Conservation (phyloP, 2,113 vertebrate genomes). For the Halcyon malimbica region DNA sequence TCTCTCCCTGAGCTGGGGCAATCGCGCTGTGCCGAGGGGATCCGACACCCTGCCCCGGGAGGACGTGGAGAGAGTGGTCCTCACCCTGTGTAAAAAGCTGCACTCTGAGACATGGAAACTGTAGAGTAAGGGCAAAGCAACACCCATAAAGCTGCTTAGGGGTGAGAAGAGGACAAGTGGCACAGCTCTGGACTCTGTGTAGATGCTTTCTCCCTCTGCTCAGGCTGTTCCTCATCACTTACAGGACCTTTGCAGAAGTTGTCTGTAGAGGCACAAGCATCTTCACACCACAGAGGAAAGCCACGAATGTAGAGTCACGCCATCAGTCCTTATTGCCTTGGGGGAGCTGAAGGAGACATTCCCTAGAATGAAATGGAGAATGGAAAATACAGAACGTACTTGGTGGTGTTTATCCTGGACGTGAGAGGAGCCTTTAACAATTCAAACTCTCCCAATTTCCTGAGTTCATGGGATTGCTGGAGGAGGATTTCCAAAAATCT, state of each 20-base stretch:
- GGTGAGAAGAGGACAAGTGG: background rate
- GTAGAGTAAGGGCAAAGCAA: background rate
- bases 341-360: background rate
- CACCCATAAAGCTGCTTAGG: background rate
- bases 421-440: background rate
- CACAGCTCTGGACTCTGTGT: background rate
- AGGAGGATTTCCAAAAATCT: background rate
- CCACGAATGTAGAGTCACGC: background rate
- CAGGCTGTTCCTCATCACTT: background rate
- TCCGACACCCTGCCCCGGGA: accelerated
- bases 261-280: background rate
- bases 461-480: background rate
- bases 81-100: background rate
- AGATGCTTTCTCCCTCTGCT: background rate
- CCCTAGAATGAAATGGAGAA: background rate
- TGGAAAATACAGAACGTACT: background rate
- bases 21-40: background rate
- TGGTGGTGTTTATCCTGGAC: background rate
- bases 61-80: background rate
- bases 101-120: background rate
- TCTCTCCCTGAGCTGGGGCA: background rate
- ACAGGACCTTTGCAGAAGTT: background rate
- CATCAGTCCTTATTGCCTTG: background rate
- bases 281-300: background rate
- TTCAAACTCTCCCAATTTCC: background rate